A percentile compares a stretch with the other conserved stretches of the same genome.
Conservation (phyloP, 53 echinoderm and acorn worm genomes). For the Crossaster papposus region DNA sequence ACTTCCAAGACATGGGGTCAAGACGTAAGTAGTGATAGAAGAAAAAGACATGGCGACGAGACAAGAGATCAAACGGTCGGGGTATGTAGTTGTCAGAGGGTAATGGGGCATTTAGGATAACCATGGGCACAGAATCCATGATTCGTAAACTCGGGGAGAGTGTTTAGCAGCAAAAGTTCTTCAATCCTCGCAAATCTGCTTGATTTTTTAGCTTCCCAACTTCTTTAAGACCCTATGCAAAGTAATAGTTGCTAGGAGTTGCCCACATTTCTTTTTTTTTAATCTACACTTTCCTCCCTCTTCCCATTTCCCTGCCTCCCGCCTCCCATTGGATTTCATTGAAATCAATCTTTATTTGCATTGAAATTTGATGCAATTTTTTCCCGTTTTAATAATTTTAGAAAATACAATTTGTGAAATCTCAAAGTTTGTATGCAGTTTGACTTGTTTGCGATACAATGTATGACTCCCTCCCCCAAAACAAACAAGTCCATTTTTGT, state of each 20-base stretch:
- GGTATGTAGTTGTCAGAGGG: not conserved
- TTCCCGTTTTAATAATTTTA: not conserved
- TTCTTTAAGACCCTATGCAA: too few relatives aligned
- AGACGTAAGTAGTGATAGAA: slow-evolving; percentile 1
- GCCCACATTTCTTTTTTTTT: too few relatives aligned
- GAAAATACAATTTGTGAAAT: not conserved
- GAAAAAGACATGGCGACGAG: not conserved
- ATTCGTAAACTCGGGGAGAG: not conserved
- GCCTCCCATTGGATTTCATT: too few relatives aligned
- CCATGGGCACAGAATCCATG: not conserved
- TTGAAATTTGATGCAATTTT: not conserved
- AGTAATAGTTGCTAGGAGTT: too few relatives aligned
- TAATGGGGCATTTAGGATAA: not conserved
- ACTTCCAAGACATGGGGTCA: slow-evolving; percentile 1
- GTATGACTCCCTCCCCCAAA: too few relatives aligned
- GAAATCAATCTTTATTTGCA: too few relatives aligned
- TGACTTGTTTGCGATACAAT: too few relatives aligned
- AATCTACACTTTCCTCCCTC: too few relatives aligned
- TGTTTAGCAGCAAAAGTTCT: not conserved
- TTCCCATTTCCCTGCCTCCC: too few relatives aligned
- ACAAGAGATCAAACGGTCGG: not conserved
- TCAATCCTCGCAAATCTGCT: not conserved
- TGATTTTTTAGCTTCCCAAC: too few relatives aligned
- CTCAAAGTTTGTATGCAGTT: too few relatives aligned
- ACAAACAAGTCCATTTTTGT: too few relatives aligned